Evolutionary conservation across 2,797 vertebrate genomes (phyloP).

Genomic region (Sebastes cheni): DNA sequence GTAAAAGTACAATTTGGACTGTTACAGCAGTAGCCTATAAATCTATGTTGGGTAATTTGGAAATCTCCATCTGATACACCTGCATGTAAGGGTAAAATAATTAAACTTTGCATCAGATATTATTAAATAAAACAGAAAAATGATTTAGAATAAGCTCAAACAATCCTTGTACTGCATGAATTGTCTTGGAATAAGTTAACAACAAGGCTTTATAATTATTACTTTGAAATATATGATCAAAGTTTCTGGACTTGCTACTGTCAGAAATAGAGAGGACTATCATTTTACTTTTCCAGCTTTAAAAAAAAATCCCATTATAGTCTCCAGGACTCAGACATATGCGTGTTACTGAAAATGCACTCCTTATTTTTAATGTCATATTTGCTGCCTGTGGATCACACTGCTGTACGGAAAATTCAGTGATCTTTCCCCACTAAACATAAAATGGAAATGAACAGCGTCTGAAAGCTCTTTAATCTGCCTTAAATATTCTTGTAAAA

Average conservation of each 20-base stretch:
- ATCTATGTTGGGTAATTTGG: slow-evolving; percentile 3
- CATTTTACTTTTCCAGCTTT: slow-evolving; percentile 62
- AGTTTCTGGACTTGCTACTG: slow-evolving; percentile 49
- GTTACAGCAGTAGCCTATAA: neutral
- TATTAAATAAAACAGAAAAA: neutral
- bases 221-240: slow-evolving; percentile 65
- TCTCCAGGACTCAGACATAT: slow-evolving; percentile 56
- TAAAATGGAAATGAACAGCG: slow-evolving; percentile 57
- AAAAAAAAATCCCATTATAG: slow-evolving; percentile 56
- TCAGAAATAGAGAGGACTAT: slow-evolving; percentile 41
- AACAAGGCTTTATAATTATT: slow-evolving; percentile 50
- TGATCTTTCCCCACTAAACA: slow-evolving; percentile 50
- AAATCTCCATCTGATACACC: neutral
- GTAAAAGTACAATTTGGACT: neutral
- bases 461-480: slow-evolving; percentile 72
- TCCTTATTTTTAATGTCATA: slow-evolving; percentile 47
- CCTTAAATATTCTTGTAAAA: slow-evolving; percentile 60
- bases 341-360: slow-evolving; percentile 25
- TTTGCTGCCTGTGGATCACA: slow-evolving; percentile 33
- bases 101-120: neutral
- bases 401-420: slow-evolving; percentile 15
- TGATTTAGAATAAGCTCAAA: neutral
- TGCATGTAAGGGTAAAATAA: neutral
- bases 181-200: slow-evolving; percentile 47
- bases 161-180: slow-evolving; percentile 11